Percentiles rank a stretch among this genome's conserved stretches.
phyloP scores from a whole-genome alignment of 2,113 vertebrate genomes.

The Anarrhichthys ocellatus region DNA sequence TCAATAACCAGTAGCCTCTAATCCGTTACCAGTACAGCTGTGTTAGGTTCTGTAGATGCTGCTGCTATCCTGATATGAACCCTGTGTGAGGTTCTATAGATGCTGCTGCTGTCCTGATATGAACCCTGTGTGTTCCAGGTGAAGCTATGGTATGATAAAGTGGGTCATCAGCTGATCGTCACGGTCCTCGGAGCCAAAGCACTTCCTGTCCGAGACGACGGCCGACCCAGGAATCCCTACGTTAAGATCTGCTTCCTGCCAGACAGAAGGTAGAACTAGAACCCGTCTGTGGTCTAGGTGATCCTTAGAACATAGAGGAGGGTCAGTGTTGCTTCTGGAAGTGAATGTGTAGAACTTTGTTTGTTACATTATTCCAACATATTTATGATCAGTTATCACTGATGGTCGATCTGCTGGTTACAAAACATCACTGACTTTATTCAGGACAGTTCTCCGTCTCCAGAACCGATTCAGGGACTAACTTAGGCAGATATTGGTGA shows the following conservation, averaged over 20 bases:
- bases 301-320: not conserved
- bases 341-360: too few relatives aligned
- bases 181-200: slow-evolving; percentile 98
- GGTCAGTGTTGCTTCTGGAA: too few relatives aligned
- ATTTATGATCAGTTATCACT: too few relatives aligned
- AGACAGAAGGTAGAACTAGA: slow-evolving; percentile 90
- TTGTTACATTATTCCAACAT: too few relatives aligned
- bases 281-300: not conserved
- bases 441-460: too few relatives aligned
- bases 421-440: too few relatives aligned
- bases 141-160: slow-evolving; percentile 97
- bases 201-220: slow-evolving; percentile 93
- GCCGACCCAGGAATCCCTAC: slow-evolving; percentile 95
- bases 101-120: not conserved
- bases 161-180: slow-evolving; percentile 96
- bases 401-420: too few relatives aligned
- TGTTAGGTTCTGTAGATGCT: not conserved
- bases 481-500: too few relatives aligned
- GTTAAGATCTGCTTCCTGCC: slow-evolving; percentile 98
- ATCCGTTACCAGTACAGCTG: not conserved
- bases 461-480: too few relatives aligned
- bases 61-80: not conserved
- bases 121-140: slow-evolving; percentile 82
- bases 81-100: not conserved
- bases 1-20: too few relatives aligned